These are phyloP conservation scores for Hololepta plana DNA, from an alignment of 2,888 invertebrate species.

Conservation along the genomic window DNA sequence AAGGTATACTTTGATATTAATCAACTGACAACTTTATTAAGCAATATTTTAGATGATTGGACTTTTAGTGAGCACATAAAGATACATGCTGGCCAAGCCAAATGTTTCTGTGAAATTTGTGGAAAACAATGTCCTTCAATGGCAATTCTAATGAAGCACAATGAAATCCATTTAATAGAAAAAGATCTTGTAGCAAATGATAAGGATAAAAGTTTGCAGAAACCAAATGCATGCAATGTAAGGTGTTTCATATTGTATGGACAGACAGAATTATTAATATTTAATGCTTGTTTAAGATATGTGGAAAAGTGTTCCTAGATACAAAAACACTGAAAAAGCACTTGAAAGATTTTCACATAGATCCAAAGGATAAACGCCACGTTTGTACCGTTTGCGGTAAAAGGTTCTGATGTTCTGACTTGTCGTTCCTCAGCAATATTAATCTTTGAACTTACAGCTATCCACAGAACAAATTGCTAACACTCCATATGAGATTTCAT, in stretches of 20 bases:
- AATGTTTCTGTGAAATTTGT: conserved; percentile 22
- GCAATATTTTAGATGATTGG: conserved; percentile 24
- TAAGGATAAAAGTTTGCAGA: too few relatives aligned
- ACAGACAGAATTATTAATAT: too few relatives aligned
- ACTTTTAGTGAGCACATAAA: conserved; percentile 23
- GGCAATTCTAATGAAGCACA: conserved; percentile 18
- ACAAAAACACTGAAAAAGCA: neutral
- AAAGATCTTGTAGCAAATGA: too few relatives aligned
- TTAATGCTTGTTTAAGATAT: neutral
- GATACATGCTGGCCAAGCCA: conserved; percentile 21
- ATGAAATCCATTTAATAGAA: conserved; percentile 9
- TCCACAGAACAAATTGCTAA: conserved; percentile 20
- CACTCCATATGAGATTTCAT: conserved; percentile 22
- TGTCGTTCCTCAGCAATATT: conserved; percentile 2
- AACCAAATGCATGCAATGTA: too few relatives aligned
- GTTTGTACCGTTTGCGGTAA: conserved; percentile 24
- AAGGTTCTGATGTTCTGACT: conserved; percentile 13
- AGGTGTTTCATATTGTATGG: too few relatives aligned
- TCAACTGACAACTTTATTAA: neutral
- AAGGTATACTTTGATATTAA: conserved; percentile 15
- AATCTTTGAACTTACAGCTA: conserved; percentile 15
- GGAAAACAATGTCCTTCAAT: conserved; percentile 18
- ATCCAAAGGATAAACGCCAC: conserved; percentile 18
- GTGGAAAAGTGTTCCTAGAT: conserved; percentile 2
- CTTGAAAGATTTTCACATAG: conserved; percentile 3